Conservation (phyloP, 2,888 invertebrate species). For the Julus scandinavius region DNA sequence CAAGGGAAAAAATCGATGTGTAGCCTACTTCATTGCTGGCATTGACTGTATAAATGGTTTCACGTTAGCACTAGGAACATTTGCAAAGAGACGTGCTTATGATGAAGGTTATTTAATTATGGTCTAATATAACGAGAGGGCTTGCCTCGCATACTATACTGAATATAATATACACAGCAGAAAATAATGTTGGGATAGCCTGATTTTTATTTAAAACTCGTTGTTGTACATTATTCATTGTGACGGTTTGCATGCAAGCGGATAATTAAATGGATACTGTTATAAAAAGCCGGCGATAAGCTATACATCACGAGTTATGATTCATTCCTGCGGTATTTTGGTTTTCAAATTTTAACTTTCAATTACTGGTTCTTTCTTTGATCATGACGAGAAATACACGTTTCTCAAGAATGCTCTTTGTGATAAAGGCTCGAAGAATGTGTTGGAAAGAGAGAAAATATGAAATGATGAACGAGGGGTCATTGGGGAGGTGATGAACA, state of each 20-base stretch:
- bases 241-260: background rate
- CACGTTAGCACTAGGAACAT: background rate
- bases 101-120: slow-evolving; percentile 35
- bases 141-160: background rate
- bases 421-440: background rate
- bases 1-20: background rate
- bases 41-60: background rate
- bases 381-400: background rate
- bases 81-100: slow-evolving; percentile 8
- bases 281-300: slow-evolving; percentile 24
- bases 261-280: background rate
- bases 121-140: background rate
- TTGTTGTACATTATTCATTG: slow-evolving; percentile 14
- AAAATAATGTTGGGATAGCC: background rate
- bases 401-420: slow-evolving; percentile 1
- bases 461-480: slow-evolving; percentile 38
- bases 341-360: slow-evolving; percentile 30
- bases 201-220: background rate
- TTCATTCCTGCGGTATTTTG: slow-evolving; percentile 36
- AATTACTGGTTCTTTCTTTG: background rate
- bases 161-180: background rate
- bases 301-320: slow-evolving; percentile 3
- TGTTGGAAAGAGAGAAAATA: background rate
- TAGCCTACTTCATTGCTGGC: background rate
- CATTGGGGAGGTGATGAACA: slow-evolving; percentile 16